Evolutionary conservation across 2,888 invertebrate species (phyloP).

Genomic region (Hirudinaria manillensis): DNA sequence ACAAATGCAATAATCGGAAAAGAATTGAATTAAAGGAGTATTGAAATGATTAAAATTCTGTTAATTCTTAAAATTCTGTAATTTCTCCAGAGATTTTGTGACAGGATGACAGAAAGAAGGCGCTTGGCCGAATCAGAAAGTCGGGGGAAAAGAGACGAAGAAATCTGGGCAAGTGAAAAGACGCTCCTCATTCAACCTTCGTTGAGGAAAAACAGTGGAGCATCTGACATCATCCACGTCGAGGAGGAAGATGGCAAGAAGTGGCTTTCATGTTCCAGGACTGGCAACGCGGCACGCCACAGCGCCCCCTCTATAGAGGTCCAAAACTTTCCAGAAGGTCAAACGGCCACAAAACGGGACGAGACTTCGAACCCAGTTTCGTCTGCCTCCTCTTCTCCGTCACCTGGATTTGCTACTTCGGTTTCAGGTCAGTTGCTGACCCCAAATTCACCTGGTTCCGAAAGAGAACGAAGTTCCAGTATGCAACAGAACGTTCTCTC

Average conservation of each 20-base stretch:
- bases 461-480: conserved; percentile 20
- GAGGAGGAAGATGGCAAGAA: neutral
- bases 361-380: neutral
- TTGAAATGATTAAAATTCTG: no score
- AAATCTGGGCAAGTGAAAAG: neutral
- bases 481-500: neutral
- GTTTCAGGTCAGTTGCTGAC: conserved; percentile 1
- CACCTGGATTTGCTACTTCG: neutral
- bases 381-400: neutral
- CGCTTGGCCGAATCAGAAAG: neutral
- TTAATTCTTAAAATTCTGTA: no score
- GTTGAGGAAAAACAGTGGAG: neutral
- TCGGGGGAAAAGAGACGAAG: neutral
- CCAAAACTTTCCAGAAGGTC: conserved; percentile 14
- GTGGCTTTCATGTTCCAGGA: neutral
- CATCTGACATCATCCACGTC: neutral
- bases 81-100: no score
- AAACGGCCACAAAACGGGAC: neutral
- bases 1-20: no score
- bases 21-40: no score
- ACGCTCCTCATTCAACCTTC: neutral
- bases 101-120: neutral
- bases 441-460: conserved; percentile 9
- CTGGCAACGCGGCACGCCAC: conserved; percentile 8
- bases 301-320: conserved; percentile 19